phyloP scores from a whole-genome alignment of 2,797 vertebrate genomes.

The Enteromius radiatus region DNA sequence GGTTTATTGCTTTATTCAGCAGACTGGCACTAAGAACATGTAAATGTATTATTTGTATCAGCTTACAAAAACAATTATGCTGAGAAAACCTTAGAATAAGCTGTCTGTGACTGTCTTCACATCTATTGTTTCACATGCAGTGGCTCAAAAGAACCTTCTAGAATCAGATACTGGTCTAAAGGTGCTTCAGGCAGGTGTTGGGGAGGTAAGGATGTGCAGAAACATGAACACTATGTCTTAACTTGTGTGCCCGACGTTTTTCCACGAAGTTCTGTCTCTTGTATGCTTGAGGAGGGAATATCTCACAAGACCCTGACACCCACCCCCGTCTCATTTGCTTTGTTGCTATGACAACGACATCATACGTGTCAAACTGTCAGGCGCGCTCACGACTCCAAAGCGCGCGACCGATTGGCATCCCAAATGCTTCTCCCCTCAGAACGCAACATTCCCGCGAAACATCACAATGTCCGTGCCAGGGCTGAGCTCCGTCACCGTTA shows the following conservation, averaged over 20 bases:
- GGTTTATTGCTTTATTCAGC: neutral
- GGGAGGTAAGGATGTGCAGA: constrained; percentile 81
- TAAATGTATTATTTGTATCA: neutral
- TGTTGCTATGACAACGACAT: constrained; percentile 69
- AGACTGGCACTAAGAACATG: neutral
- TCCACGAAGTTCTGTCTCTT: constrained; percentile 29
- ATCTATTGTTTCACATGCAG: constrained; percentile 66
- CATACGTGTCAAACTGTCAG: constrained; percentile 68
- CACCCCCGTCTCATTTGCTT: constrained; percentile 46
- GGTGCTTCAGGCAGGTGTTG: constrained; percentile 87
- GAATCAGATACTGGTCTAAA: constrained; percentile 85
- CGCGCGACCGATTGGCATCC: constrained; percentile 51
- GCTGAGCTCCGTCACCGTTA: neutral
- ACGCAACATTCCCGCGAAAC: constrained; percentile 25
- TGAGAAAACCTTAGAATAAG: neutral
- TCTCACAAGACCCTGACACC: constrained; percentile 51
- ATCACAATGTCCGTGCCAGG: neutral
- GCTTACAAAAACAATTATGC: neutral
- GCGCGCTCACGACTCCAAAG: constrained; percentile 58
- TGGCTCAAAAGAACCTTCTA: constrained; percentile 83
- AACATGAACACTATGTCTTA: neutral
- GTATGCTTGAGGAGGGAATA: constrained; percentile 44
- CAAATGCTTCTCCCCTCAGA: constrained; percentile 22
- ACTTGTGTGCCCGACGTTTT: constrained; percentile 16
- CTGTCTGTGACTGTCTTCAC: neutral